Evolutionary conservation across 2,113 vertebrate genomes (phyloP).

Genomic region (Muscicapa adusta): DNA sequence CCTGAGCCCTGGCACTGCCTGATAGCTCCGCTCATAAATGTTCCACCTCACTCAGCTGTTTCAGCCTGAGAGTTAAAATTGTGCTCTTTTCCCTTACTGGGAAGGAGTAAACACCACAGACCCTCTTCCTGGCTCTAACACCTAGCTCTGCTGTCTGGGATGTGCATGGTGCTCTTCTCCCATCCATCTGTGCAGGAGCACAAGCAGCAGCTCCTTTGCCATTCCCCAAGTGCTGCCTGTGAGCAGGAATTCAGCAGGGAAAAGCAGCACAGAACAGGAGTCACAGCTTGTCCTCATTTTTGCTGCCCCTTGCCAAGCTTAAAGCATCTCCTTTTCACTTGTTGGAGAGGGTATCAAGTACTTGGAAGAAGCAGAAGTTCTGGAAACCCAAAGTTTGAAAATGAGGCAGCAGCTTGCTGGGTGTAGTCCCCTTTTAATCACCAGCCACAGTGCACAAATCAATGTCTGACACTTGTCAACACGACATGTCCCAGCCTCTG

Average conservation of each 20-base stretch:
- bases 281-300: not conserved
- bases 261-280: not conserved
- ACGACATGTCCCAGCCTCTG: fast-evolving
- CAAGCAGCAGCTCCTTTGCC: not conserved
- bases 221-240: not conserved
- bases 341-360: not conserved
- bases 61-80: not conserved
- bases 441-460: not conserved
- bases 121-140: not conserved
- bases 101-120: not conserved
- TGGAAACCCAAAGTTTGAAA: not conserved
- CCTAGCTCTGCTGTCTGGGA: not conserved
- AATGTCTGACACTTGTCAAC: not conserved
- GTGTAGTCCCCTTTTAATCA: not conserved
- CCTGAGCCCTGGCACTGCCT: not conserved
- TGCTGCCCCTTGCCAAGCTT: not conserved
- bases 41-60: not conserved
- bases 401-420: not conserved
- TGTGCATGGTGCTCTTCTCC: not conserved
- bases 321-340: not conserved
- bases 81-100: not conserved
- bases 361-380: not conserved
- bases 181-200: not conserved
- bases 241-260: not conserved
- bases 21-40: not conserved